A percentile compares a stretch with the other conserved stretches of the same genome.
phyloP scores from a whole-genome alignment of 2,113 vertebrate species.

The Paedocypris sp. region DNA sequence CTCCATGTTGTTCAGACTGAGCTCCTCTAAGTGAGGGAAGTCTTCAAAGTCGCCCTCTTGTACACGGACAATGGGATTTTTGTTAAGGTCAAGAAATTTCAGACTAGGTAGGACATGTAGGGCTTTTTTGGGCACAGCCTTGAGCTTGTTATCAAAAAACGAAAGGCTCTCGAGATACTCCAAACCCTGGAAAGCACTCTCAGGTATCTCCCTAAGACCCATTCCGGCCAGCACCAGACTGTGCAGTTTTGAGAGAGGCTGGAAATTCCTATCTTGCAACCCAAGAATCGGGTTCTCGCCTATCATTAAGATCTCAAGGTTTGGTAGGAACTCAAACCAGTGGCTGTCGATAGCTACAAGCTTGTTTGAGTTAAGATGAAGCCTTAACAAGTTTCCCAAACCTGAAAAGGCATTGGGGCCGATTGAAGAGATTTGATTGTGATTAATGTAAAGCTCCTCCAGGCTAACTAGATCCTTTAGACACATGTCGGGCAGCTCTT shows the following conservation, averaged over 20 bases:
- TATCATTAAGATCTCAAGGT: slow-evolving; percentile 74
- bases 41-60: slow-evolving; percentile 62
- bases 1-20: slow-evolving; percentile 72
- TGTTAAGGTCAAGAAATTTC: slow-evolving; percentile 73
- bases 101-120: slow-evolving; percentile 58
- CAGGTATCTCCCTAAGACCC: slow-evolving; percentile 59
- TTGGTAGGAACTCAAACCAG: slow-evolving; percentile 69
- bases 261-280: slow-evolving; percentile 64
- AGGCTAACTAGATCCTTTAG: slow-evolving; percentile 61
- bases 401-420: slow-evolving; percentile 63
- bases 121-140: slow-evolving; percentile 59
- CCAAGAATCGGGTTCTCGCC: slow-evolving; percentile 70
- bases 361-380: slow-evolving; percentile 70
- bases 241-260: slow-evolving; percentile 61
- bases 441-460: slow-evolving; percentile 74
- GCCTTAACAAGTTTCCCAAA: slow-evolving; percentile 56
- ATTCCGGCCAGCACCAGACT: slow-evolving; percentile 70
- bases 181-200: slow-evolving; percentile 61
- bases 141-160: slow-evolving; percentile 65
- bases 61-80: slow-evolving; percentile 61
- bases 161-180: slow-evolving; percentile 71
- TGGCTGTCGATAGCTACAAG: slow-evolving; percentile 60
- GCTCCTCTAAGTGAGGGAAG: slow-evolving; percentile 64
- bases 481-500: slow-evolving; percentile 60
- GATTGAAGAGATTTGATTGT: slow-evolving; percentile 67